These are phyloP conservation scores for Synanthedon formicaeformis DNA, from an alignment of 2,888 invertebrate genomes.

Conservation along the genomic window DNA sequence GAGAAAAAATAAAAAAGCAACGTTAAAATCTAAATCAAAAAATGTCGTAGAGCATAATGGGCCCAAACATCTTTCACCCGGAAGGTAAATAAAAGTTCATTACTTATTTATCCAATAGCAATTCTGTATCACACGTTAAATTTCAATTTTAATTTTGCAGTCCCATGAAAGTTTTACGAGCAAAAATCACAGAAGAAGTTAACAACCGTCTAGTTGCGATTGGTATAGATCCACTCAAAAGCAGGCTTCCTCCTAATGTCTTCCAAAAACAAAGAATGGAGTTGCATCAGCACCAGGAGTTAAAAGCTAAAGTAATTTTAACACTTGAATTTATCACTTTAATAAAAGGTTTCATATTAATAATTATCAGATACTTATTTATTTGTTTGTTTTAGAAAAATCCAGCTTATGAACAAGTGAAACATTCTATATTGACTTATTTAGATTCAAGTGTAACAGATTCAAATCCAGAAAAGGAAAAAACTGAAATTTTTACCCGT, in stretches of 20 bases:
- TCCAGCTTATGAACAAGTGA: conserved; percentile 52
- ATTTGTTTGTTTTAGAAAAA: conserved; percentile 50
- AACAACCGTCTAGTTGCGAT: conserved; percentile 67
- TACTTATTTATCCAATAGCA: no score
- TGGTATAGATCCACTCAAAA: conserved; percentile 75
- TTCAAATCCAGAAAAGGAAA: conserved; percentile 10
- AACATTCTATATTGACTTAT: conserved; percentile 53
- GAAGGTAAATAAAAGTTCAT: not conserved
- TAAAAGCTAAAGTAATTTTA: conserved; percentile 65
- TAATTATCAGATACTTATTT: conserved; percentile 2
- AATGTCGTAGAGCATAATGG: conserved; percentile 8
- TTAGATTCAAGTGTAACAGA: conserved; percentile 42
- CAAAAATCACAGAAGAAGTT: conserved; percentile 61
- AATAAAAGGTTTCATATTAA: no score
- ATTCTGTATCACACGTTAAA: no score
- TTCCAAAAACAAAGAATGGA: conserved; percentile 70
- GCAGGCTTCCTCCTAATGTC: conserved; percentile 64
- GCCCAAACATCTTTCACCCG: conserved; percentile 2
- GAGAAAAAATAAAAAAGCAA: conserved; percentile 11
- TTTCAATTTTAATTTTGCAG: conserved; percentile 15
- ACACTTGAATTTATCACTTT: no score
- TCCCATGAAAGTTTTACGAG: conserved; percentile 49
- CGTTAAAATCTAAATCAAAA: conserved; percentile 7
- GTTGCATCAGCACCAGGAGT: conserved; percentile 68
- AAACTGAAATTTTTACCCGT: conserved; percentile 18